These are phyloP conservation scores for Gastrophysa polygoni DNA, from an alignment of 2,888 invertebrate genomes.

Conservation along the genomic window DNA sequence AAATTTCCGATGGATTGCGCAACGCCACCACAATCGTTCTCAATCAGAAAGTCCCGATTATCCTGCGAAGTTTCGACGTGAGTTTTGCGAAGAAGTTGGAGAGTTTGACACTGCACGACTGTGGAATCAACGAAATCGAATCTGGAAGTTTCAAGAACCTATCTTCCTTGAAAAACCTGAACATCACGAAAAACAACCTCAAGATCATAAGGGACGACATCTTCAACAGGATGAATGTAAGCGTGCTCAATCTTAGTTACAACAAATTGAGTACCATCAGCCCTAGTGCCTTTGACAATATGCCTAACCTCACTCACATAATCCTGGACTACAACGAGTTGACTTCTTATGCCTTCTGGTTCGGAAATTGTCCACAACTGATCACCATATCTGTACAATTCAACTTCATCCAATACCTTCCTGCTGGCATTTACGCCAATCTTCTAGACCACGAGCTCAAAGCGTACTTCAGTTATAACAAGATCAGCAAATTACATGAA, in stretches of 20 bases:
- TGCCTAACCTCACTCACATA: constrained; percentile 40
- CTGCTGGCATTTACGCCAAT: constrained; percentile 39
- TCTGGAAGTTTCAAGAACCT: constrained; percentile 41
- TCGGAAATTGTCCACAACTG: constrained; percentile 43
- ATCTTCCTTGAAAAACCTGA: constrained; percentile 39
- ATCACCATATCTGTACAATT: constrained; percentile 41
- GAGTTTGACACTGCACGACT: constrained; percentile 40
- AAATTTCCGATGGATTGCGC: constrained; percentile 39
- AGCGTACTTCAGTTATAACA: constrained; percentile 47
- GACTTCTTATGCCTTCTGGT: constrained; percentile 40
- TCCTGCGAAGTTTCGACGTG: constrained; percentile 41
- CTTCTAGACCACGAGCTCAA: constrained; percentile 37
- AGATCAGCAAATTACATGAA: constrained; percentile 42
- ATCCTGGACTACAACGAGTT: constrained; percentile 47
- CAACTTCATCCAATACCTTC: constrained; percentile 46
- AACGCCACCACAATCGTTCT: constrained; percentile 42
- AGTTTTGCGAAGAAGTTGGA: constrained; percentile 41
- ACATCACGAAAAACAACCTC: constrained; percentile 43
- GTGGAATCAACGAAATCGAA: constrained; percentile 43
- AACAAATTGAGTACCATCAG: constrained; percentile 44
- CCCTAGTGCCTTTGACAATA: constrained; percentile 45
- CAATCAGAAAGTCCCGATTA: constrained; percentile 41
- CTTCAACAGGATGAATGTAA: constrained; percentile 42
- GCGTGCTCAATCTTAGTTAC: constrained; percentile 43
- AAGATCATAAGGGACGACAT: constrained; percentile 41